A percentile compares a stretch with the other conserved stretches of the same genome.
Evolutionary conservation across 1,140 invertebrate species (phyloP).

Genomic region (Melipona quadrifasciata): DNA sequence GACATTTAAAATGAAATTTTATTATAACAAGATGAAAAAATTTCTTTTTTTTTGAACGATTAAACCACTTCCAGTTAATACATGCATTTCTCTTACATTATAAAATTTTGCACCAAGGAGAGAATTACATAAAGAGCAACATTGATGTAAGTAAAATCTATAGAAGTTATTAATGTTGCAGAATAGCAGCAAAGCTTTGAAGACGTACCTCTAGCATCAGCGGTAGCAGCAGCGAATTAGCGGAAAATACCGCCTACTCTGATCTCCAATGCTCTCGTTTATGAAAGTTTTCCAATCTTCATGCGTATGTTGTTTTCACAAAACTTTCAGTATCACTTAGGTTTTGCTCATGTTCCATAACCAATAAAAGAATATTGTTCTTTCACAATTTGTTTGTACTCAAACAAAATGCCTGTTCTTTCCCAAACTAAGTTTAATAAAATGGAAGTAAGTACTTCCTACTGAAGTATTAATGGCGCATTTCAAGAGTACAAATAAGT

Average conservation of each 20-base stretch:
- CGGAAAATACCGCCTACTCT: conserved; percentile 75
- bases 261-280: conserved; percentile 76
- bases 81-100: conserved; percentile 52
- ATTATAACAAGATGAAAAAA: neutral
- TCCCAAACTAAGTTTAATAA: conserved; percentile 16
- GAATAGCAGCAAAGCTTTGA: conserved; percentile 77
- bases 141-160: conserved; percentile 50
- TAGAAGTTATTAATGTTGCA: conserved; percentile 64
- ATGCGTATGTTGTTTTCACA: conserved; percentile 74
- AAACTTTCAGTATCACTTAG: conserved; percentile 67
- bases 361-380: conserved; percentile 45
- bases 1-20: conserved; percentile 29
- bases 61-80: conserved; percentile 34
- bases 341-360: conserved; percentile 65
- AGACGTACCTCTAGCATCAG: conserved; percentile 80
- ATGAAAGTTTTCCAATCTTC: conserved; percentile 77
- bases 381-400: conserved; percentile 33
- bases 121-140: conserved; percentile 49
- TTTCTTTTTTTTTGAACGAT: neutral
- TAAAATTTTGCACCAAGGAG: conserved; percentile 39
- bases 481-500: conserved; percentile 37
- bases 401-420: conserved; percentile 3
- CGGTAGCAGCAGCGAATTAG: conserved; percentile 79
- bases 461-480: neutral
- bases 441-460: conserved; percentile 4